Base-by-base conservation (phyloP, 2,113 vertebrate genomes). In the Lepus americanus region DNA sequence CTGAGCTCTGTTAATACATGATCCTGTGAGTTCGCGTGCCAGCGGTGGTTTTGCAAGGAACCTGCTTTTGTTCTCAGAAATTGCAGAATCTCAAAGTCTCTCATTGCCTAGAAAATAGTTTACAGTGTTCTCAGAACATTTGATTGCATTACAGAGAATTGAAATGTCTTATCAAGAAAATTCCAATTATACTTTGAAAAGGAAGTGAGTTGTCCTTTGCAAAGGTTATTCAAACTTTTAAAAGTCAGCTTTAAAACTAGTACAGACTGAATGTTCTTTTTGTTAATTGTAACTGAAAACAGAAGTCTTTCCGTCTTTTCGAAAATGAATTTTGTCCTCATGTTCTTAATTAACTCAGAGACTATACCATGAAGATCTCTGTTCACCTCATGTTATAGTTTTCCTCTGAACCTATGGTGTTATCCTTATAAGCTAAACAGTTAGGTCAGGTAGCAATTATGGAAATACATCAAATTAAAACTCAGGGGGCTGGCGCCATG, bases 161-260 rank as follows among this genome's bases (percentile, higher is more conserved):
- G 33, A 74, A 93, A 51, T 66, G 16, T 61, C 33, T 84, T 87
- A 87, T 92, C 39, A 94, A 79, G 80, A 95, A 90, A 92, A 87
- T 94, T 49, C 39, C 51, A 55, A 0, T 69, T 87, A 63, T 55
- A 29, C 49, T 89, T 92, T 95, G 76, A 66, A 77, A 94, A 84
- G 27, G 74, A 87, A 94, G 66, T 39, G 33, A 8, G 70, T 87
- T 79, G 23, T 88, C 31, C 51, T 61, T 93, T 92, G 90, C 20
- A 88, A 90, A 96, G 78, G 10, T 89, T 79, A 90, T 81, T 92
- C 6, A 20, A 51, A 73, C 51, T 88, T 53, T 72, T 92, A 77
- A 96, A 93, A 79, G 63, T 53, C 10, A 25, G 12, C 80, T 95
- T 90, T 87, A 90, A 72, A 92, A 72, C n/a, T 90, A 59, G 59